Percentiles rank a stretch among this genome's conserved stretches.
phyloP scores from a whole-genome alignment of 2,888 invertebrate species.

The Epirrhoe alternata region DNA sequence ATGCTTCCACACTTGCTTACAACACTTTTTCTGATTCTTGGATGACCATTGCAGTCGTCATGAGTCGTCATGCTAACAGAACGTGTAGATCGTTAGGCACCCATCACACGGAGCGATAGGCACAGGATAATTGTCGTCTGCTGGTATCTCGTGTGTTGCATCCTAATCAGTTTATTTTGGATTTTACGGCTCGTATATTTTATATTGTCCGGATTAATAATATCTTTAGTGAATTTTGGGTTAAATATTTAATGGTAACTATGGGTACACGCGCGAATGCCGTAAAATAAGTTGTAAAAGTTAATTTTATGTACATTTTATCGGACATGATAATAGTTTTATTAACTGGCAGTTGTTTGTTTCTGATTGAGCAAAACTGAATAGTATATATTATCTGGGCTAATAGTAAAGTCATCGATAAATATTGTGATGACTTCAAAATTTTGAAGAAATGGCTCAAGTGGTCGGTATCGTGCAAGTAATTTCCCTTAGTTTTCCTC shows the following conservation, averaged over 20 bases:
- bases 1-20: background rate
- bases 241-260: conserved; percentile 7
- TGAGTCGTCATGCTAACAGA: conserved; percentile 3
- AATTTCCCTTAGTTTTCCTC: background rate
- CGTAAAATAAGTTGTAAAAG: conserved; percentile 12
- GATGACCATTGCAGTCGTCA: background rate
- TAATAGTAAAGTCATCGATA: background rate
- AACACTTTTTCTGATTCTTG: background rate
- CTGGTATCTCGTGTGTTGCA: conserved; percentile 10
- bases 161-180: conserved; percentile 16
- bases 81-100: background rate
- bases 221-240: conserved; percentile 3
- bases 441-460: background rate
- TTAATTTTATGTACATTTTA: conserved; percentile 16
- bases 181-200: conserved; percentile 14
- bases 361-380: background rate
- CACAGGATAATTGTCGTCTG: conserved; percentile 15
- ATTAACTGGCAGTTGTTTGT: conserved; percentile 1
- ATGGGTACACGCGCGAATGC: conserved; percentile 1
- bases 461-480: background rate
- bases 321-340: conserved; percentile 9
- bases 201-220: conserved; percentile 3
- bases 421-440: background rate
- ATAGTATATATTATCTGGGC: too few relatives aligned
- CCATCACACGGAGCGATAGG: conserved; percentile 8